These are phyloP conservation scores for Collichthys lucidus DNA, from an alignment of 2,113 vertebrate genomes.

Conservation along the genomic window DNA sequence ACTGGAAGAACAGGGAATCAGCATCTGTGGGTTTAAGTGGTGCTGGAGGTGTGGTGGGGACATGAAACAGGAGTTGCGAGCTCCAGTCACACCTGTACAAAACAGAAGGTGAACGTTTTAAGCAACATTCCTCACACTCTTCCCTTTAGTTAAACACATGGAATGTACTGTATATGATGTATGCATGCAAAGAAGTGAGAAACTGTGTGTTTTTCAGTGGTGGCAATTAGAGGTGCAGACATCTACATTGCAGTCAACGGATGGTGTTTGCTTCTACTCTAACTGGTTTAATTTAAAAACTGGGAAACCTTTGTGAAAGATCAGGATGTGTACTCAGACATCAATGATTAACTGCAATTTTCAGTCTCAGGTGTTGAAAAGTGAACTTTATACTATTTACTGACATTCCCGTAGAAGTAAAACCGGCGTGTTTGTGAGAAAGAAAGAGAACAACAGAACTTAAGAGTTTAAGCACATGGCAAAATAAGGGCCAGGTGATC, in stretches of 20 bases:
- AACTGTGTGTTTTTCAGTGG: background rate
- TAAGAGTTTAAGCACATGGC: background rate
- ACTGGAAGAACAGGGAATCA: background rate
- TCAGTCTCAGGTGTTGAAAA: background rate
- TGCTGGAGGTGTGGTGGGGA: background rate
- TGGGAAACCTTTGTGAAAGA: background rate
- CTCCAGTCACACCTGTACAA: slow-evolving; percentile 59
- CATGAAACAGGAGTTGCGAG: slow-evolving; percentile 40
- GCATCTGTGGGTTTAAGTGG: slow-evolving; percentile 9
- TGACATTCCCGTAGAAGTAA: background rate
- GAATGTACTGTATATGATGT: slow-evolving; percentile 35
- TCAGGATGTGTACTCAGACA: background rate
- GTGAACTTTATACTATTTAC: background rate
- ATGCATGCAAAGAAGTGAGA: background rate
- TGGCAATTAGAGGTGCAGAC: background rate
- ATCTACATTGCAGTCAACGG: background rate
- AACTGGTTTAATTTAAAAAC: background rate
- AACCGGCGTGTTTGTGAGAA: background rate
- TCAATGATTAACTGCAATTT: background rate
- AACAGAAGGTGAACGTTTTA: slow-evolving; percentile 66
- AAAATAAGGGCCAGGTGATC: slow-evolving; percentile 23
- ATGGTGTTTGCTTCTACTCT: background rate
- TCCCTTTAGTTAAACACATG: slow-evolving; percentile 59
- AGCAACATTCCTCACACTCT: slow-evolving; percentile 43
- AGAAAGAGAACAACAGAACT: background rate